Conservation (phyloP, 37 sponge, comb jelly and placozoan species). For the Axinella damicornis region DNA sequence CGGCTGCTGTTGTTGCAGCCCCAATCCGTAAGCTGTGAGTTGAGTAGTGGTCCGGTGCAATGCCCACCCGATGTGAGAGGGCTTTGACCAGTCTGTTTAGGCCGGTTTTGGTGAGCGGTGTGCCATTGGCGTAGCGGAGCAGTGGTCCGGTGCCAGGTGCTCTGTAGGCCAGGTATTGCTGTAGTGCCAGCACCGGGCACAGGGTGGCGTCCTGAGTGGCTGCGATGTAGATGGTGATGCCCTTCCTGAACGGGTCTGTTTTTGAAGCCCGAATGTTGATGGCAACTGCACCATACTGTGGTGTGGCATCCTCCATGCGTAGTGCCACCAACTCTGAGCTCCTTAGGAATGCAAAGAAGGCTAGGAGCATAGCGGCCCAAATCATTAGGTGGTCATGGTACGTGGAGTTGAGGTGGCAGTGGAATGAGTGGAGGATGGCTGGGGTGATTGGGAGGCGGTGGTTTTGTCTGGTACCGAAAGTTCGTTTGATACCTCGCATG, state of each 20-base stretch:
- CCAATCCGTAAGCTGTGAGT: constrained; percentile 20
- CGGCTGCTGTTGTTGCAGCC: constrained; percentile 7
- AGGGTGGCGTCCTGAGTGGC: background rate
- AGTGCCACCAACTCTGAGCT: background rate
- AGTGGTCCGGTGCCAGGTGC: background rate
- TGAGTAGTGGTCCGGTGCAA: background rate
- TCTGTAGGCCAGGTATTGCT: background rate
- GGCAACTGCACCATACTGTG: too few species aligned
- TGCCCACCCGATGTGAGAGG: background rate
- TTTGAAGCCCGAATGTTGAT: background rate
- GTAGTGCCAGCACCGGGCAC: background rate
- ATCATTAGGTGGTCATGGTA: background rate
- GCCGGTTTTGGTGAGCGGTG: background rate
- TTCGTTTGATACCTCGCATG: constrained; percentile 1
- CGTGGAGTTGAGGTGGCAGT: background rate
- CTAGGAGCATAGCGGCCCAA: constrained; percentile 12
- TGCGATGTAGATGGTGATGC: background rate
- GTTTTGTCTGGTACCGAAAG: background rate
- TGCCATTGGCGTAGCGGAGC: background rate
- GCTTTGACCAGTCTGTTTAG: background rate
- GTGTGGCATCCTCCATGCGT: background rate
- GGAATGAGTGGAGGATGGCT: background rate
- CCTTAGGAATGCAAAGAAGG: constrained; percentile 14
- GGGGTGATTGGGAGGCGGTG: constrained; percentile 12
- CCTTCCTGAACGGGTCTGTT: background rate